Conservation (phyloP, 2,797 vertebrate species). For the Sarcoramphus papa region DNA sequence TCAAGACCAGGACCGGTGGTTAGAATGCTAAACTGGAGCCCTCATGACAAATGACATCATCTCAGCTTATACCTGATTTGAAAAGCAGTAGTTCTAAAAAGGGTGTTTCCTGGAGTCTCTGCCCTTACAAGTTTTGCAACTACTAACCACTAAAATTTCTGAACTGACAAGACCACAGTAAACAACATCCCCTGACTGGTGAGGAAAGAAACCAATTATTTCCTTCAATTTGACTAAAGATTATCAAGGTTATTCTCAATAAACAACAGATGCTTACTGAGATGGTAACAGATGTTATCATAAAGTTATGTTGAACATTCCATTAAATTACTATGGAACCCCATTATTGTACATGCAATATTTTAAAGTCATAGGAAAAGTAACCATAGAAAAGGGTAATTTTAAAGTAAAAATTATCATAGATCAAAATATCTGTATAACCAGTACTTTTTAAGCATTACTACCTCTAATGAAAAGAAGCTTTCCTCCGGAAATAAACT, state of each 20-base stretch:
- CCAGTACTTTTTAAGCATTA: background rate
- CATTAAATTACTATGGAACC: background rate
- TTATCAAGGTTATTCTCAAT: background rate
- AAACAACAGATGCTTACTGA: background rate
- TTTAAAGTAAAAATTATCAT: background rate
- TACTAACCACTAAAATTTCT: background rate
- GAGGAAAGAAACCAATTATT: background rate
- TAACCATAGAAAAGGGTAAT: background rate
- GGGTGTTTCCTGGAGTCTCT: background rate
- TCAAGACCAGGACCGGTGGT: fast-evolving
- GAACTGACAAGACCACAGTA: background rate
- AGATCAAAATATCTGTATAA: background rate
- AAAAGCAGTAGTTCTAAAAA: background rate
- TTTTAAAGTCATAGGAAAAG: background rate
- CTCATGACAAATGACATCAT: background rate
- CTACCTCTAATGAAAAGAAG: background rate
- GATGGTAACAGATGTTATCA: background rate
- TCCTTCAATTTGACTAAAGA: background rate
- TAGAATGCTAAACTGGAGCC: background rate
- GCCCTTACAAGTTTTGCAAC: background rate
- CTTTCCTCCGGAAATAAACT: background rate
- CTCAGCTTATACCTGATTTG: background rate
- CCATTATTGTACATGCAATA: background rate
- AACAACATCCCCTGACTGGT: background rate
- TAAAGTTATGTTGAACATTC: background rate